Evolutionary conservation across 2,888 invertebrate species (phyloP), one percentile per base, ranked within the genome.

Genomic region (Drosophila eohydei): DNA sequence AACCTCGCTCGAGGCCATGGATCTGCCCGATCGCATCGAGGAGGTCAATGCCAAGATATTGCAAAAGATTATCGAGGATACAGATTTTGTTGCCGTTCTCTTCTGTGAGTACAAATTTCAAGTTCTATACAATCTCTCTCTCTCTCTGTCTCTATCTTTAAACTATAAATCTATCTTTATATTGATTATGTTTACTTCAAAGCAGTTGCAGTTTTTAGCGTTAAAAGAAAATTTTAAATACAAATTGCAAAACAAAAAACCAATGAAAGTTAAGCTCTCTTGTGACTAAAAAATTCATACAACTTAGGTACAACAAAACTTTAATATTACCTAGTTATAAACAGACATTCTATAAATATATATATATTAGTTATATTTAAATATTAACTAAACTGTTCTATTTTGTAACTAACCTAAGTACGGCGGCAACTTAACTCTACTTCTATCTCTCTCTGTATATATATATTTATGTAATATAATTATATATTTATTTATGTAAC

Each of bases 1-100:
- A 90, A 98, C 98, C 90, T 97, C 97, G 92, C 95, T 98, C 91
- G 98, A 98, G 94, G 97, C 98, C 83, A 97, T 98, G 97, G 98
- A 98, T 93, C 94, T 97, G 91, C 98, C 98, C 55, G 98, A 98
- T 94, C 95, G 98, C 93, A 98, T 98, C 93, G 98, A 98, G 94
- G 98, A 98, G 94, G 98, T 98, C 60, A 98, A 98, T 92, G 95
- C 97, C 74, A 97, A 97, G 93, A 97, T 98, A 90, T 94, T 98
- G 79, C 95, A 95, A 70, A 98, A 97, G 94, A 97, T 98, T 90
- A 97, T 98, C 78, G 97, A 97, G 92, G 97, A 98, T 83, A 97
- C 97, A 30, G 96, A 97, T 87, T 98, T 96, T 92, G 97, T 98
- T 82, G 98, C 98, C 64, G 98, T 98, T 83, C 95, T 98, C 90